phyloP scores from a whole-genome alignment of 2,888 invertebrate genomes.

The Cerceris ruficornis region DNA sequence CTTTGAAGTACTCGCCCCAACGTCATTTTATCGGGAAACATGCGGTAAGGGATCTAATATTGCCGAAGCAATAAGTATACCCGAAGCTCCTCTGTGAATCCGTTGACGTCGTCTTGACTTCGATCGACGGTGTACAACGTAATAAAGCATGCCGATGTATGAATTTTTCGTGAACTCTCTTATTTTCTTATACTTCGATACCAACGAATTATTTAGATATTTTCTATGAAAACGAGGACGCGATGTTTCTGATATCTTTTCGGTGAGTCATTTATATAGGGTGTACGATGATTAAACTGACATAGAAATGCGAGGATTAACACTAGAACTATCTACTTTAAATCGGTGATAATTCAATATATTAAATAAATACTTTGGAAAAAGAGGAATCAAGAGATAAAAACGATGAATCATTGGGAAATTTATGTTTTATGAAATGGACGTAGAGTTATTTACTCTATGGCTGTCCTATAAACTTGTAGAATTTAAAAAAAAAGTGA shows the following conservation, averaged over 20 bases:
- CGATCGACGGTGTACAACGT: constrained; percentile 33
- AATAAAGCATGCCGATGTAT: constrained; percentile 26
- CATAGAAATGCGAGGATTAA: no score
- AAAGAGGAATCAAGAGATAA: no score
- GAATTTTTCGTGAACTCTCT: constrained; percentile 31
- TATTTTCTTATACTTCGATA: constrained; percentile 23
- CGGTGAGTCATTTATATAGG: no score
- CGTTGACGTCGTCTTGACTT: constrained; percentile 7
- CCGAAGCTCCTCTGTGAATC: constrained; percentile 26
- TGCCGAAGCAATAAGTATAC: constrained; percentile 59
- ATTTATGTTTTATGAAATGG: no score
- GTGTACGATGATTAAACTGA: no score
- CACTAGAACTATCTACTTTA: no score
- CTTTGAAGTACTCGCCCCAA: constrained; percentile 69
- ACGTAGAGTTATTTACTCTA: no score
- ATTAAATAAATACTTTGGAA: no score
- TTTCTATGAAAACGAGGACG: background rate
- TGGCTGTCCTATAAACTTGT: no score
- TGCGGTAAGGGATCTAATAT: constrained; percentile 71
- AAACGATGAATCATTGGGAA: no score
- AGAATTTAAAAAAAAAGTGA: no score
- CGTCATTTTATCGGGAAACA: constrained; percentile 70
- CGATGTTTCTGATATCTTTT: background rate
- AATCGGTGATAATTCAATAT: no score
- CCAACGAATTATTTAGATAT: background rate